phyloP scores from a whole-genome alignment of 1,140 invertebrate species.

The Atopsyche davidsoni region DNA sequence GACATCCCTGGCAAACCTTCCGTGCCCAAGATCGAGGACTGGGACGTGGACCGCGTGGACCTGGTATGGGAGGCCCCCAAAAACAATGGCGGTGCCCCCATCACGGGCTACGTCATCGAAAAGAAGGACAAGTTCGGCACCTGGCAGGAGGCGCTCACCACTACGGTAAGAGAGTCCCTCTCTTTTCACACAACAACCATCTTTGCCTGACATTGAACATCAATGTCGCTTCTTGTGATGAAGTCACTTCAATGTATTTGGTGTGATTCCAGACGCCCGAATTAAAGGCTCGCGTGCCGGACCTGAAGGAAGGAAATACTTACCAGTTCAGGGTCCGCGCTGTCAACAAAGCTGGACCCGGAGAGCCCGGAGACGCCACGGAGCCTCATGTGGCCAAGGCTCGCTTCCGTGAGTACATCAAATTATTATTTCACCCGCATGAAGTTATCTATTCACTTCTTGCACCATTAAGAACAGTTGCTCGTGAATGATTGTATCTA shows the following conservation, averaged over 20 bases:
- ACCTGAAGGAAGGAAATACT: constrained; percentile 83
- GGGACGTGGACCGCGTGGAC: constrained; percentile 88
- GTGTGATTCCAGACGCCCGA: constrained; percentile 57
- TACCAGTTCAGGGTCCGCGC: constrained; percentile 92
- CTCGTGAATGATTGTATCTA: too few species aligned
- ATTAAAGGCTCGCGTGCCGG: constrained; percentile 75
- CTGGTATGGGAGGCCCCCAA: constrained; percentile 91
- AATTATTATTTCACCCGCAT: neutral
- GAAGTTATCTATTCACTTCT: neutral
- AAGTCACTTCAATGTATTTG: constrained; percentile 5
- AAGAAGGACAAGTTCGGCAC: constrained; percentile 89
- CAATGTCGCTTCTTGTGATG: neutral
- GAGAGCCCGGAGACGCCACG: constrained; percentile 83
- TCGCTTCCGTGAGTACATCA: constrained; percentile 78
- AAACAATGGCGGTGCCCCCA: constrained; percentile 86
- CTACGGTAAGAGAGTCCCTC: constrained; percentile 52
- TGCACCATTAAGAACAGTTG: too few species aligned
- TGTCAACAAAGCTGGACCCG: constrained; percentile 90
- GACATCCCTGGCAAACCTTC: constrained; percentile 85
- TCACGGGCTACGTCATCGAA: constrained; percentile 93
- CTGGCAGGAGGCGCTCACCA: constrained; percentile 85
- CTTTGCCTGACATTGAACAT: constrained; percentile 8
- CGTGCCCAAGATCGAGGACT: constrained; percentile 83
- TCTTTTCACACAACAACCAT: constrained; percentile 1
- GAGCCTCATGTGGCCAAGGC: constrained; percentile 85